Evolutionary conservation across 2,888 invertebrate genomes (phyloP).

Genomic region (Belgica antarctica): DNA sequence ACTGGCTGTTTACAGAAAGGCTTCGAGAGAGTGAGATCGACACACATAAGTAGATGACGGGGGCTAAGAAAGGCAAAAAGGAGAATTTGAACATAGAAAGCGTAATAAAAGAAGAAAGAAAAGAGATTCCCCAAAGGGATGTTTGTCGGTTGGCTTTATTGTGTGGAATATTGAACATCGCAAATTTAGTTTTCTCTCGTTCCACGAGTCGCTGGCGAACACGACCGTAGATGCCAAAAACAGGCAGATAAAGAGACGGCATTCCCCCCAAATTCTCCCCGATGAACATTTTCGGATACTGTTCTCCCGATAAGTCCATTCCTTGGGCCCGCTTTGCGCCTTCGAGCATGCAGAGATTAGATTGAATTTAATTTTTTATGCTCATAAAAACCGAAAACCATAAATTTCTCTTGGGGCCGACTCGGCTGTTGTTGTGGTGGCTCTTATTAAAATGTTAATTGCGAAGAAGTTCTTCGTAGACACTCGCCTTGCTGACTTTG

Average conservation of each 20-base stretch:
- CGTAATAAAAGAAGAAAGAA: conserved; percentile 10
- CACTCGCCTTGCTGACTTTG: not conserved
- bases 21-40: not conserved
- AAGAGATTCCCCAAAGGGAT: conserved; percentile 31
- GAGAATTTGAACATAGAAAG: conserved; percentile 22
- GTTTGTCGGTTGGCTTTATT: not conserved
- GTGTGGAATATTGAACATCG: conserved; percentile 14
- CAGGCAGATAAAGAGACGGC: not conserved
- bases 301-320: conserved; percentile 11
- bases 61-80: not conserved
- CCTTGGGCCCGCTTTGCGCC: not conserved
- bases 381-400: not conserved
- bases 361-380: conserved; percentile 42
- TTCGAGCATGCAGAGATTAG: not conserved
- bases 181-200: not conserved
- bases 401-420: conserved; percentile 37
- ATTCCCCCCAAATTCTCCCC: not conserved
- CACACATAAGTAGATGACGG: conserved; percentile 21
- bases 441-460: conserved; percentile 39
- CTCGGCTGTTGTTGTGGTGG: too few relatives aligned
- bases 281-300: conserved; percentile 8
- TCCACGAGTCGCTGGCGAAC: too few relatives aligned
- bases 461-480: not conserved
- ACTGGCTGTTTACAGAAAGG: not conserved
- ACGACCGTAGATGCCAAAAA: not conserved